phyloP scores from a whole-genome alignment of 1,140 invertebrate species.

The Leucophenga varia region DNA sequence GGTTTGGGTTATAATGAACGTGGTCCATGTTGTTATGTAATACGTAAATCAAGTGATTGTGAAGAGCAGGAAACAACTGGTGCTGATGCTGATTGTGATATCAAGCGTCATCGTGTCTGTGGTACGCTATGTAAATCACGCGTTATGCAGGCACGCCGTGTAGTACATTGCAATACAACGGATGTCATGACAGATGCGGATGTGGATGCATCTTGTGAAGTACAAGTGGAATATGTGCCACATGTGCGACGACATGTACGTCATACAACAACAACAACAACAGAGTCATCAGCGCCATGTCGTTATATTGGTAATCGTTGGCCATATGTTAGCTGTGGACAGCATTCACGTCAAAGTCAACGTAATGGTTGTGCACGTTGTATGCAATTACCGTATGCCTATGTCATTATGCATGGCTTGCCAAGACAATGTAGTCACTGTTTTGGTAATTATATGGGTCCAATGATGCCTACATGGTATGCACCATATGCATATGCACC shows the following conservation, averaged over 20 bases:
- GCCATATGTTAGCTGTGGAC: conserved; percentile 24
- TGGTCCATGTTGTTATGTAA: conserved; percentile 40
- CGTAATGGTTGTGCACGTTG: conserved; percentile 25
- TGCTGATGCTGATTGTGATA: conserved; percentile 8
- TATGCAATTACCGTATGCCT: conserved; percentile 22
- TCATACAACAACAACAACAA: neutral
- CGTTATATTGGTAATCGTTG: conserved; percentile 16
- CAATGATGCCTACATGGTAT: conserved; percentile 19
- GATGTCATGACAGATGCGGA: too few species aligned
- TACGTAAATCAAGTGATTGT: conserved; percentile 21
- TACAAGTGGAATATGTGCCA: conserved; percentile 37
- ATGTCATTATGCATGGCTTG: conserved; percentile 25
- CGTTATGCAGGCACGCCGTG: conserved; percentile 36
- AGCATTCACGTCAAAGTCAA: neutral
- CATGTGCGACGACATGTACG: conserved; percentile 4
- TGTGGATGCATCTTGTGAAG: conserved; percentile 19
- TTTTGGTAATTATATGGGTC: conserved; percentile 15
- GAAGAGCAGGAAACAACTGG: conserved; percentile 1
- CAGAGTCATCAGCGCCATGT: conserved; percentile 6
- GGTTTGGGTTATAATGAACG: conserved; percentile 39
- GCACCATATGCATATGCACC: conserved; percentile 10
- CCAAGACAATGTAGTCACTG: conserved; percentile 24
- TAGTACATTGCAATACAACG: conserved; percentile 30
- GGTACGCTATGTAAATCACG: conserved; percentile 35
- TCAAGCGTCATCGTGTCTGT: conserved; percentile 30